These are phyloP conservation scores for Synanthedon formicaeformis DNA, from an alignment of 2,888 invertebrate species.

Conservation along the genomic window DNA sequence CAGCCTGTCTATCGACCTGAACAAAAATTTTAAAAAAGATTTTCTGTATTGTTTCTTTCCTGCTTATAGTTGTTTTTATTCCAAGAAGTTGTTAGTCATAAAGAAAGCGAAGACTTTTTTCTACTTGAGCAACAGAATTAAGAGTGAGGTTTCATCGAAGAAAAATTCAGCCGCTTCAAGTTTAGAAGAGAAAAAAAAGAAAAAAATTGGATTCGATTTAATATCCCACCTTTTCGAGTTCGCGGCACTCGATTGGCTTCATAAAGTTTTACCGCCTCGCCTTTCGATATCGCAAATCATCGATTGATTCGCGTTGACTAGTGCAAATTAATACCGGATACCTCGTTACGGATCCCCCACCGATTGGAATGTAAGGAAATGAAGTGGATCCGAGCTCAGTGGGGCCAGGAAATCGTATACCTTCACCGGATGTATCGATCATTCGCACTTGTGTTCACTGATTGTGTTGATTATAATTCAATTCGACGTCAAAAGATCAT, in stretches of 20 bases:
- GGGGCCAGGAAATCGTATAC: slow-evolving; percentile 7
- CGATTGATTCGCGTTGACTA: not conserved
- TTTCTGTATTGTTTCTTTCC: too few species aligned
- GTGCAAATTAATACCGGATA: slow-evolving; percentile 13
- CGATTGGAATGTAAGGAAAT: slow-evolving; percentile 12
- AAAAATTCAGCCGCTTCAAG: too few species aligned
- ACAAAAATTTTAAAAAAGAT: too few species aligned
- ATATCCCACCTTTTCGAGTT: too few species aligned
- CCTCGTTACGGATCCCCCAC: slow-evolving; percentile 6
- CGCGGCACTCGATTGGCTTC: not conserved
- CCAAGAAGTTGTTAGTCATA: too few species aligned
- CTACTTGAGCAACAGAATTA: too few species aligned
- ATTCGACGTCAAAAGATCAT: slow-evolving; percentile 3
- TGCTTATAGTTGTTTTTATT: too few species aligned
- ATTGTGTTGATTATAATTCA: slow-evolving; percentile 1
- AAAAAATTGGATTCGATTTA: too few species aligned
- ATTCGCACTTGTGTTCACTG: not conserved
- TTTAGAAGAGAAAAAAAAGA: too few species aligned
- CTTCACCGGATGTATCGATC: slow-evolving; percentile 9
- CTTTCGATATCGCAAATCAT: not conserved
- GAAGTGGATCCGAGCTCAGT: slow-evolving; percentile 6
- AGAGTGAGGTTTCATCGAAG: too few species aligned
- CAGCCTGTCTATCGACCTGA: too few species aligned
- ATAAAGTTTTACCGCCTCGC: not conserved
- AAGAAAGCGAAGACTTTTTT: too few species aligned